phyloP scores from a whole-genome alignment of 2,113 vertebrate genomes.

The Melanostigma gelatinosum region DNA sequence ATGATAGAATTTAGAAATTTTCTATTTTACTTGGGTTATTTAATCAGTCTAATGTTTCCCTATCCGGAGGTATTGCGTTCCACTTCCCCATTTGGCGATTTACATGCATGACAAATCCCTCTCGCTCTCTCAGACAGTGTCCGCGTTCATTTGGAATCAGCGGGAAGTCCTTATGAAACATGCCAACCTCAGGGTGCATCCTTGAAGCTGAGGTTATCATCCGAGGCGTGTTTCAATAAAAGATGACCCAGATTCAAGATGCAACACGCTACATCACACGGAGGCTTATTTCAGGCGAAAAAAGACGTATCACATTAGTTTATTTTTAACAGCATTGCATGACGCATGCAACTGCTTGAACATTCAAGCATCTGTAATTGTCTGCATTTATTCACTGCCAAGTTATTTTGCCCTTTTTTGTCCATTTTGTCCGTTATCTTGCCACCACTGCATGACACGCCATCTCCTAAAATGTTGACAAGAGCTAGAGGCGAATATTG shows the following conservation, averaged over 20 bases:
- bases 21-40: slow-evolving; percentile 23
- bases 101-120: slow-evolving; percentile 47
- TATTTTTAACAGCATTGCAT: slow-evolving; percentile 18
- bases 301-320: neutral
- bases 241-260: slow-evolving; percentile 32
- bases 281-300: slow-evolving; percentile 8
- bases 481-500: slow-evolving; percentile 43
- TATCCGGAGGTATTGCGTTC: slow-evolving; percentile 36
- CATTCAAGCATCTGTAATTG: slow-evolving; percentile 5
- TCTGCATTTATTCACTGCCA: slow-evolving; percentile 15
- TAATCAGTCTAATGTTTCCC: slow-evolving; percentile 29
- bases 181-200: slow-evolving; percentile 41
- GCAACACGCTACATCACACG: neutral
- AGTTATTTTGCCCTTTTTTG: slow-evolving; percentile 30
- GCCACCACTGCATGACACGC: slow-evolving; percentile 43
- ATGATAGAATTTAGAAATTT: slow-evolving; percentile 6
- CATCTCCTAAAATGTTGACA: slow-evolving; percentile 55
- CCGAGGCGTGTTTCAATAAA: slow-evolving; percentile 16
- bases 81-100: slow-evolving; percentile 45
- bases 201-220: slow-evolving; percentile 15
- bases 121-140: slow-evolving; percentile 9
- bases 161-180: slow-evolving; percentile 54
- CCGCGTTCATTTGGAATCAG: slow-evolving; percentile 46
- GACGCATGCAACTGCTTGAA: slow-evolving; percentile 8
- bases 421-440: slow-evolving; percentile 45